Evolutionary conservation across 2,113 vertebrate species (phyloP), one percentile per base, ranked within the genome.

Genomic region (Mormyrus lacerda): DNA sequence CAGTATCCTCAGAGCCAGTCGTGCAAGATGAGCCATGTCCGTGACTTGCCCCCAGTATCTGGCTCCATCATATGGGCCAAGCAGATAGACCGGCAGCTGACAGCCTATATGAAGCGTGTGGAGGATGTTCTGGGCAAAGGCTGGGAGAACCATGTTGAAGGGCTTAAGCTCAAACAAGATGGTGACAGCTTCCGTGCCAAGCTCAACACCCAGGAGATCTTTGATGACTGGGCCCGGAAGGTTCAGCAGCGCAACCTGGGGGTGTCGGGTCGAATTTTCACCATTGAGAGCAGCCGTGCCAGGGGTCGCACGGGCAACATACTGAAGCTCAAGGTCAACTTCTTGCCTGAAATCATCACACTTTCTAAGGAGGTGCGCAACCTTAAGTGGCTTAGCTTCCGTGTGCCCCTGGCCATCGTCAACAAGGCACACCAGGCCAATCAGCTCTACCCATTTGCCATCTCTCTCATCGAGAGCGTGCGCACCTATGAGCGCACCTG

Each of bases 1-100:
- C 98, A 99, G 83, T 99, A 99, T 91, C 98, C 98, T 0, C 98
- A 99, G 93, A 99, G 98, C 86, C 98, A 99, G 65, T 97, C 98
- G 0, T 99, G 98, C 69, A 99, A 99, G 94, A 99, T 99, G 98
- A 99, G 98, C 92, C 98, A 99, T 0, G 98, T 99, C 44, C 96
- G 98, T 0, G 98, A 99, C 92, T 92, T 99, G 90, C 98, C 98
- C 0, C 98, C 98, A 0, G 98, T 99, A 53, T 99, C 98, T 0
- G 98, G 98, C 19, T 99, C 98, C 73, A 99, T 99, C 88, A 99
- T 99, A 93, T 99, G 98, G 98, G 98, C 98, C 3, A 99, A 99
- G 91, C 98, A 99, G 95, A 99, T 99, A 1, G 98, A 99, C 91
- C 95, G 98, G 2, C 98, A 99, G 93, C 96, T 99, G 87, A 99